Evolutionary conservation across 23 tunicate species (phyloP), one percentile per base, ranked within the genome.

Genomic region (Diplosoma virens): DNA sequence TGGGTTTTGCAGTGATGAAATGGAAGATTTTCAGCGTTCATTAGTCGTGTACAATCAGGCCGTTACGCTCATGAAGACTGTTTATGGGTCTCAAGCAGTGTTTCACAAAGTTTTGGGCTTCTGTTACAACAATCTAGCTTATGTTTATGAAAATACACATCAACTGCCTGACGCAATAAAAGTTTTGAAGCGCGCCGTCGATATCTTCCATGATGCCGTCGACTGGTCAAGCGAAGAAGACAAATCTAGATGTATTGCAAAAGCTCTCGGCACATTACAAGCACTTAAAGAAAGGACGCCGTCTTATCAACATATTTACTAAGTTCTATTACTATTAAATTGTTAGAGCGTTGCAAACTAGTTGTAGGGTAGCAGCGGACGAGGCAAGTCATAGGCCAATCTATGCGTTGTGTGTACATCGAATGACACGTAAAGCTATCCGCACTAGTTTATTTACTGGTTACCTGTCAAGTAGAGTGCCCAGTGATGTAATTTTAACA

Each of bases 1-100:
- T 5, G 69, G 69, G 18, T 61, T 61, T 61, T 61, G 69, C 35
- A 61, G 69, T 61, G 69, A 61, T n/a, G 69, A 61, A 61, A 27
- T 61, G 34, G 69, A 61, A n/a, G 69, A 61, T 61, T 61, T 5
- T 29, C 69, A 61, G 30, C 34, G 69, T 34, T 61, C 69, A 26
- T 61, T 29, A 29, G 35, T 61, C 11, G 69, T 61, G 28, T 61
- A 61, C 18, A 61, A 29, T 22, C 69, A 61, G 30, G 69, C 69
- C 4, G 30, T 61, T 29, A 29, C 18, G 35, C 17, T 61, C n/a
- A 61, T 61, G 69, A 61, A 61, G 35, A 61, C 69, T 9, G 69
- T 61, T 4, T 61, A 9, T 29, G 69, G 69, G 30, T 7, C 69
- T 3, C 35, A 61, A 26, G 69, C 69, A 4, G 9, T 28, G 35